Evolutionary conservation across 2,888 invertebrate species (phyloP).

Genomic region (Lamproptera curius): DNA sequence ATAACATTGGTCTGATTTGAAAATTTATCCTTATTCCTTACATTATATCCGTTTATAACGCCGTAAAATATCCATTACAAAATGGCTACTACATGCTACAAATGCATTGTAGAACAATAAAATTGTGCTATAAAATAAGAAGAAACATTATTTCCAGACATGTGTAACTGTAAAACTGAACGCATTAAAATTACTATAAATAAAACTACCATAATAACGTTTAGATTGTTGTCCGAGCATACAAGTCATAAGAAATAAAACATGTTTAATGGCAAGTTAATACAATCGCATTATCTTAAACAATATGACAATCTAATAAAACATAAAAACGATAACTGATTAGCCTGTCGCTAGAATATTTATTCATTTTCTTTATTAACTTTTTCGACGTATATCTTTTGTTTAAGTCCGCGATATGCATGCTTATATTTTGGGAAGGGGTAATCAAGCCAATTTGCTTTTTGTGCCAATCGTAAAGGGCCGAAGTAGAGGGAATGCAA

Average conservation of each 20-base stretch:
- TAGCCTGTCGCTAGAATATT: too few relatives aligned
- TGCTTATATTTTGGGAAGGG: neutral
- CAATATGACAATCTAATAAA: too few relatives aligned
- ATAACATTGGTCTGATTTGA: too few relatives aligned
- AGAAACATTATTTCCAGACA: slow-evolving; percentile 13
- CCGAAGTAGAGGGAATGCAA: slow-evolving; percentile 25
- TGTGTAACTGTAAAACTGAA: slow-evolving; percentile 12
- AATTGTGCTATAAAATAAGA: slow-evolving; percentile 13
- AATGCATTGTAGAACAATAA: slow-evolving; percentile 17
- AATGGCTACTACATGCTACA: slow-evolving; percentile 11
- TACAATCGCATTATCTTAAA: too few relatives aligned
- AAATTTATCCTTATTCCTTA: too few relatives aligned
- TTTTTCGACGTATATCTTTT: slow-evolving; percentile 1
- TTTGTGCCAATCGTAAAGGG: slow-evolving; percentile 28
- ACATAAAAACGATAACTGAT: too few relatives aligned
- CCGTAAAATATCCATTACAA: neutral
- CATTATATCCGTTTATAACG: too few relatives aligned
- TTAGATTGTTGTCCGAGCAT: slow-evolving; percentile 18
- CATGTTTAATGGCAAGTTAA: too few relatives aligned
- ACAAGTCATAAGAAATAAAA: slow-evolving; percentile 20
- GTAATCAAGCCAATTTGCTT: slow-evolving; percentile 28
- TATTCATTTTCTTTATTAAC: slow-evolving; percentile 13
- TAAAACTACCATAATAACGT: slow-evolving; percentile 20
- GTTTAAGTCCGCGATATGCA: neutral
- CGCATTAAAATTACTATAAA: slow-evolving; percentile 15